These are phyloP conservation scores for Hystrix brachyura DNA, from an alignment of 2,113 vertebrate species.

Conservation along the genomic window DNA sequence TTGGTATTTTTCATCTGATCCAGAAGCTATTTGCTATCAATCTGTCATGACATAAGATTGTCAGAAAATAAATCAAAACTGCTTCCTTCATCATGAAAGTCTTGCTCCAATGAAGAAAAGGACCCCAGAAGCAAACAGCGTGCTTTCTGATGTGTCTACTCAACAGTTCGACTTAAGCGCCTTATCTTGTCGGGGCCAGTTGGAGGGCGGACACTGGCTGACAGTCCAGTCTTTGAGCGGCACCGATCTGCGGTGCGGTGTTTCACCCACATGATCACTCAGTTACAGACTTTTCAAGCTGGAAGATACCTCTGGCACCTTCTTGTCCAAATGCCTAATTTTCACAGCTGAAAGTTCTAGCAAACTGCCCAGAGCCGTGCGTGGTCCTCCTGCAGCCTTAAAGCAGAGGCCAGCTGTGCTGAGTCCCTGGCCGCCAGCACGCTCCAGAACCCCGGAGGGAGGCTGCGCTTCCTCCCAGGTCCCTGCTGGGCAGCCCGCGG, in stretches of 20 bases:
- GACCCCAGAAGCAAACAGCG: neutral
- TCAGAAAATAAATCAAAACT: neutral
- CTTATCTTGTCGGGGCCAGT: neutral
- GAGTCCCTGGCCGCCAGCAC: neutral
- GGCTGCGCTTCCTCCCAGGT: neutral
- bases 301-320: neutral
- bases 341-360: neutral
- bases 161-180: neutral
- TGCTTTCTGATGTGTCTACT: neutral
- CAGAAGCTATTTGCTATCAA: neutral
- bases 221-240: accelerated
- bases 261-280: neutral
- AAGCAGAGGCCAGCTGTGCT: neutral
- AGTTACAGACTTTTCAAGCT: neutral
- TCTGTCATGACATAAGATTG: neutral
- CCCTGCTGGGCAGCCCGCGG: neutral
- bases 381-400: neutral
- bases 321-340: neutral
- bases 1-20: neutral
- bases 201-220: neutral
- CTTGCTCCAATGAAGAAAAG: neutral
- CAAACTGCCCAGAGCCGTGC: neutral
- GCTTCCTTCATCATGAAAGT: neutral
- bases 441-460: neutral
- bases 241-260: neutral